phyloP scores from a whole-genome alignment of 2,888 invertebrate species.

The Rhagophthalmus giganteus region DNA sequence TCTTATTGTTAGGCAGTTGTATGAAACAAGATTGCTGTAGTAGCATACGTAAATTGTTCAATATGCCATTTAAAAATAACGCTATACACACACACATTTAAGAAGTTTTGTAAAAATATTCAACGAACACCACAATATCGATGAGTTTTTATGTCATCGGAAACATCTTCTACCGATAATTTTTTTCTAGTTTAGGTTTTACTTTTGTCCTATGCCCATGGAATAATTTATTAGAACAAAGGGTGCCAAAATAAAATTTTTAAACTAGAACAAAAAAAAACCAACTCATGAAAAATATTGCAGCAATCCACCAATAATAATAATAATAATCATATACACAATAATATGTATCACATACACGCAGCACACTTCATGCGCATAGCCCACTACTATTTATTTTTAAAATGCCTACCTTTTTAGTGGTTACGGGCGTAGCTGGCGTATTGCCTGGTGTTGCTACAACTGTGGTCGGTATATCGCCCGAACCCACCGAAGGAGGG shows the following conservation, averaged over 20 bases:
- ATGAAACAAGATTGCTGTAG: no score
- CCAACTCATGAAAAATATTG: slow-evolving; percentile 12
- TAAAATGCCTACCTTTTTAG: slow-evolving; percentile 45
- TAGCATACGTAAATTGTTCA: no score
- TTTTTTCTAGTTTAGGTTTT: no score
- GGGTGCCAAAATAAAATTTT: slow-evolving; percentile 5
- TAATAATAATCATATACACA: slow-evolving; percentile 18
- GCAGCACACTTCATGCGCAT: slow-evolving; percentile 27
- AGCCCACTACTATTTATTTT: slow-evolving; percentile 11
- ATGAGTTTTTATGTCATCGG: no score
- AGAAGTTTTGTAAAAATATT: no score
- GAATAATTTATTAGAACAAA: slow-evolving; percentile 27
- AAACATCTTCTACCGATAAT: no score
- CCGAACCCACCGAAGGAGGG: slow-evolving; percentile 81
- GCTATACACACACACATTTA: no score
- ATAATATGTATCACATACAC: slow-evolving; percentile 18
- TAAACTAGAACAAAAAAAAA: slow-evolving; percentile 13
- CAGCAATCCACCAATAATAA: slow-evolving; percentile 17
- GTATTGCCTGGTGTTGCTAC: slow-evolving; percentile 31
- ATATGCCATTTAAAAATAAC: no score
- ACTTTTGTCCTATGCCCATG: slow-evolving; percentile 17
- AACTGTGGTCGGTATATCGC: slow-evolving; percentile 66
- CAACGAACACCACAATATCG: no score
- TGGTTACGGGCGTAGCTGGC: slow-evolving; percentile 57
- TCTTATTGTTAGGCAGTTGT: neutral